These are phyloP conservation scores for Empidonax alnorum DNA, from an alignment of 2,113 vertebrate species.

Conservation along the genomic window DNA sequence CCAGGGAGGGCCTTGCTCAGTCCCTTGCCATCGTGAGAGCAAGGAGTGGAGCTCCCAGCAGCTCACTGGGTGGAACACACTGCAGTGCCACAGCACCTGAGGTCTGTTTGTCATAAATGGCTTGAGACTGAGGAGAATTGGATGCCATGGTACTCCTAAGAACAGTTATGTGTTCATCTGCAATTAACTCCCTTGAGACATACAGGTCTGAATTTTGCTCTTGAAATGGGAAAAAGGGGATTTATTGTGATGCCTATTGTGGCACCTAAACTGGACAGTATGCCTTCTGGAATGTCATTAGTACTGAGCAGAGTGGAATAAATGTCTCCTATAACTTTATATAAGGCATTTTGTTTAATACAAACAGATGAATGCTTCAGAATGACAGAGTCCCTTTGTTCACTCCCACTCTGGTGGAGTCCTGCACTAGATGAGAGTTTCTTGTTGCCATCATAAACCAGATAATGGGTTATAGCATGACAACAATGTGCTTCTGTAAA, in stretches of 20 bases:
- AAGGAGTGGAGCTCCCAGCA: not conserved
- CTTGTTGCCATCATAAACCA: conserved; percentile 36
- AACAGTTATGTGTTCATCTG: not conserved
- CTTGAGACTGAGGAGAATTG: not conserved
- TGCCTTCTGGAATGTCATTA: not conserved
- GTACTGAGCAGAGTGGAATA: not conserved
- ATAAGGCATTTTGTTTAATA: not conserved
- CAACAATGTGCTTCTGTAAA: not conserved
- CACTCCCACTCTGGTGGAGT: not conserved
- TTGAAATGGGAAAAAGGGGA: not conserved
- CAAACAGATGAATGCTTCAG: not conserved
- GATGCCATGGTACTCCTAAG: not conserved
- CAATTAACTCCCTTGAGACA: not conserved
- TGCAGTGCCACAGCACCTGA: not conserved
- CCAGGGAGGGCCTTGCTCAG: not conserved
- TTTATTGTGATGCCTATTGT: not conserved
- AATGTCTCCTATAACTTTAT: not conserved
- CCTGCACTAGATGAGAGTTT: not conserved
- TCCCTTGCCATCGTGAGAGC: not conserved
- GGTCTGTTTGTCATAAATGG: not conserved
- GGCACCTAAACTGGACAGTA: not conserved
- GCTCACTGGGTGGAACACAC: not conserved
- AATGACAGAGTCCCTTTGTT: conserved; percentile 7
- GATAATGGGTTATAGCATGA: not conserved
- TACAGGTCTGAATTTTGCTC: not conserved